Base-by-base conservation (phyloP, 2,888 invertebrate genomes). In the Reticulitermes lucifugus region DNA sequence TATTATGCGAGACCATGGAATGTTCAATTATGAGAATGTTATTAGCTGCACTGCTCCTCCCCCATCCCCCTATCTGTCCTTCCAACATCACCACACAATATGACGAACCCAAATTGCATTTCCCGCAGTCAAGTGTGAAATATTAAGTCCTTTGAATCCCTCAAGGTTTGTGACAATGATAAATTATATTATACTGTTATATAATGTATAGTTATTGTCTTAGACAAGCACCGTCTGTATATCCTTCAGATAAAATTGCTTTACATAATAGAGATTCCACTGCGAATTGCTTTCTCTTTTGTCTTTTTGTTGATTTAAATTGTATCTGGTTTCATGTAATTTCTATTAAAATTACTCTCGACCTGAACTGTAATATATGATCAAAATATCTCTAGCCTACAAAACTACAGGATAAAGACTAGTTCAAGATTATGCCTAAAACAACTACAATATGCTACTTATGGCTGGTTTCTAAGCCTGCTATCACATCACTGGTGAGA, bases 21-120 rank as follows among this genome's bases (percentile, higher is more conserved):
- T 85, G 85, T 85, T 79, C 85, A 85, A 85, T 85, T 85, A 85
- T 81, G 81, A 81, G 81, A 81, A 81, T 81, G 81, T 65, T 81
- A 81, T 81, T 81, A 81, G 81, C 81, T 81, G 70, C 81, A 43
- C 55, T 43, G 65, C 43, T 10, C 25, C 22, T 55, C 41, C 46
- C 22, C 46, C 22, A 59, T 60, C 79, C 65, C 81, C n/a, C 35
- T 41, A 60, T 41, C 70, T 46, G 77, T 77, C 77, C 81, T 35
- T 43, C 65, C 65, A 70, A 41, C 81, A n/a, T 46, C 77, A 70
- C 81, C 81, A 43, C 65, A 81, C 81, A 81, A 81, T 81, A 81
- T 81, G 81, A 81, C 81, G 81, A 43, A 81, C 81, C 51, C 81
- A 81, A 81, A 81, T 81, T 81, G 70, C 81, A 81, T 65, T 81